Percentiles rank a stretch among this genome's conserved stretches.
Conservation (phyloP, 2,113 vertebrate species). For the Sminthopsis crassicaudata region DNA sequence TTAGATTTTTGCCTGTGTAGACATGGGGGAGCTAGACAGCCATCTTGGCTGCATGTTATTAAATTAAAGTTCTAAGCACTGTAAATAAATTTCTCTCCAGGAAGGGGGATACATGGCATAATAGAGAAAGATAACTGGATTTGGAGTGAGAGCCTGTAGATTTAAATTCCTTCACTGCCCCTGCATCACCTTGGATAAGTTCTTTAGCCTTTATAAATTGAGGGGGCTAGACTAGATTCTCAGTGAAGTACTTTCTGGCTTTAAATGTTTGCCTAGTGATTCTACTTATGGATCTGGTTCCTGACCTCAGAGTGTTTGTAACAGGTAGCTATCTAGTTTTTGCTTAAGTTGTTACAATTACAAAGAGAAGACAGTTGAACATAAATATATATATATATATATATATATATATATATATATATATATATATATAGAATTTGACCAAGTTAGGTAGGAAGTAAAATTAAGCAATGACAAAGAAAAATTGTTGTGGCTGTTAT, state of each 20-base stretch:
- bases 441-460: background rate
- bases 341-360: background rate
- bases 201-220: background rate
- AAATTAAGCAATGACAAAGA: background rate
- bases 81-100: background rate
- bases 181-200: background rate
- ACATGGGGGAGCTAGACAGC: background rate
- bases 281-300: background rate
- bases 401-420: too few species aligned
- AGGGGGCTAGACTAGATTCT: background rate
- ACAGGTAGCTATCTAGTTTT: background rate
- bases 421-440: background rate
- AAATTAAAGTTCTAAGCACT: background rate
- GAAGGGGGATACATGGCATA: background rate
- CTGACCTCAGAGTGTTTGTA: background rate
- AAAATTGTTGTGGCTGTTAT: background rate
- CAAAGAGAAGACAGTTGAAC: background rate
- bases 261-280: background rate
- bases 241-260: background rate
- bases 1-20: background rate
- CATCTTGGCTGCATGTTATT: background rate
- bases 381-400: too few species aligned
- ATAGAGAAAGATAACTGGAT: background rate
- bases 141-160: background rate
- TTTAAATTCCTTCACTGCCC: background rate